Evolutionary conservation across 1,140 invertebrate species (phyloP).

Genomic region (Caenorhabditis brenneri): DNA sequence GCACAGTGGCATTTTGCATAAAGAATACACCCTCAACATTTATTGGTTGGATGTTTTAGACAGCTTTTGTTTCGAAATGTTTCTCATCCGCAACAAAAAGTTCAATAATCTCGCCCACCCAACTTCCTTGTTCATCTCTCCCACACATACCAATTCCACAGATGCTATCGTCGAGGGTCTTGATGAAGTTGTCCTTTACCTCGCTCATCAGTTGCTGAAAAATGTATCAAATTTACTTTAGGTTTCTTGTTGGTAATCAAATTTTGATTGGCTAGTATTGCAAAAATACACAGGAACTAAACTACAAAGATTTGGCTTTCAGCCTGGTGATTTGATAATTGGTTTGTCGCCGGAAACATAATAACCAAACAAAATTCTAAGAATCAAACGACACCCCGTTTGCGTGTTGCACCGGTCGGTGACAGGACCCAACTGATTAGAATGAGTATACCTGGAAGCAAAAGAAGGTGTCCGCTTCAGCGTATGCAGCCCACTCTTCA

Average conservation of each 20-base stretch:
- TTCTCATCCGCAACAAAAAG: constrained; percentile 1
- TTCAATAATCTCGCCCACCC: background rate
- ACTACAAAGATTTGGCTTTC: background rate
- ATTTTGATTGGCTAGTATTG: background rate
- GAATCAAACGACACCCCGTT: background rate
- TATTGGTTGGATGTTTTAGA: background rate
- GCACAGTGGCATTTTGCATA: background rate
- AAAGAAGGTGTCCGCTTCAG: constrained; percentile 95
- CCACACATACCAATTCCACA: constrained; percentile 73
- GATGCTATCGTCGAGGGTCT: constrained; percentile 88
- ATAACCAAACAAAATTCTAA: background rate
- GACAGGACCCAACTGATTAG: background rate
- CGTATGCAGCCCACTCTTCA: constrained; percentile 78
- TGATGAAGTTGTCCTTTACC: constrained; percentile 96
- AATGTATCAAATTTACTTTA: background rate
- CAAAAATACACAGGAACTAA: background rate
- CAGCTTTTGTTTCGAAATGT: background rate
- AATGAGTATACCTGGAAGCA: constrained; percentile 83
- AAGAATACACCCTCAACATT: background rate
- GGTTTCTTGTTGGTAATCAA: background rate
- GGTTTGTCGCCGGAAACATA: background rate
- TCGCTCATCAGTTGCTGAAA: constrained; percentile 90
- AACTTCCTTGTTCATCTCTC: background rate
- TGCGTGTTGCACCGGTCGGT: background rate
- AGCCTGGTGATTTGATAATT: background rate